phyloP scores from a whole-genome alignment of 2,888 invertebrate genomes.

The Pocota personata region DNA sequence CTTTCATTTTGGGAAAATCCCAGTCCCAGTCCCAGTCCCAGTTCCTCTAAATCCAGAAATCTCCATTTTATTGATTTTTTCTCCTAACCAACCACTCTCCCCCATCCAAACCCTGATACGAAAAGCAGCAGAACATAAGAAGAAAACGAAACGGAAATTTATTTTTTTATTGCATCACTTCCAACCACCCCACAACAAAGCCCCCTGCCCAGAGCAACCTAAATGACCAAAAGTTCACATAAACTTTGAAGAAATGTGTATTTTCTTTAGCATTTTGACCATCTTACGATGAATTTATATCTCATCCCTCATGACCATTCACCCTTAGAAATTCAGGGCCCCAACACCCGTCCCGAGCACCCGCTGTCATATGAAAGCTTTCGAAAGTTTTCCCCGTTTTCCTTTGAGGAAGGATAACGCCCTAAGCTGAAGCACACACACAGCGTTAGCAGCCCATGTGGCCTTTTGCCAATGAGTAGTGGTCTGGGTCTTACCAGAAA shows the following conservation, averaged over 20 bases:
- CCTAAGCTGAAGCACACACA: conserved; percentile 42
- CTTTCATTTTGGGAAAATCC: conserved; percentile 21
- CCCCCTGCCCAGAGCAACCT: not conserved
- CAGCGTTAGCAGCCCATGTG: conserved; percentile 23
- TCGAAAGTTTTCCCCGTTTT: conserved; percentile 56
- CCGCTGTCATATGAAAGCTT: conserved; percentile 26
- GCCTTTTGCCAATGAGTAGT: conserved; percentile 20
- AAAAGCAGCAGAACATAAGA: conserved; percentile 30
- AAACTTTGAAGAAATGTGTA: conserved; percentile 67
- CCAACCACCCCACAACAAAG: not conserved
- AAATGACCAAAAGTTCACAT: conserved; percentile 72
- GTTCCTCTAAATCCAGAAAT: conserved; percentile 58
- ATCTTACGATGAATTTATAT: conserved; percentile 55
- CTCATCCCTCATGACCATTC: not conserved
- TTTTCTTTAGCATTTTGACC: conserved; percentile 69
- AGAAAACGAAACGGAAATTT: conserved; percentile 64
- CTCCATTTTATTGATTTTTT: conserved; percentile 72
- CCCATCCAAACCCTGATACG: not conserved
- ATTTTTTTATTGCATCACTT: conserved; percentile 62
- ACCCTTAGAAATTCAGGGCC: not conserved
- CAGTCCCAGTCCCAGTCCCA: conserved; percentile 29
- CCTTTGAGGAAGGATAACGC: conserved; percentile 52
- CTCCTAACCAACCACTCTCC: too few species aligned
- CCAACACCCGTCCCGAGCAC: not conserved
- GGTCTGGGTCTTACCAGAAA: not conserved